Conservation (phyloP, 2,888 invertebrate genomes). For the Melinaea menophilus region DNA sequence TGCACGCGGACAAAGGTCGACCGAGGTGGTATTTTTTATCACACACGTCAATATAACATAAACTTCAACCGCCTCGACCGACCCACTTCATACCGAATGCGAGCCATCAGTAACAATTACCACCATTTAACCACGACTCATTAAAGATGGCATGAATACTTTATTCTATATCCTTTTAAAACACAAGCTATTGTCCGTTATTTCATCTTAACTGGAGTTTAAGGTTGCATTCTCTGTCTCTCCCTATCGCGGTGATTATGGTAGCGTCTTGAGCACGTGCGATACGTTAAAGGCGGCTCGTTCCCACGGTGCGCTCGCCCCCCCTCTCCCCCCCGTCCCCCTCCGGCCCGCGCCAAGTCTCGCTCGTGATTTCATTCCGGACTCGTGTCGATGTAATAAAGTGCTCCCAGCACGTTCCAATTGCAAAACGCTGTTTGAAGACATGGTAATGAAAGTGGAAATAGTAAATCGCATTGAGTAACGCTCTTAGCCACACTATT, state of each 20-base stretch:
- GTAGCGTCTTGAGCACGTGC: constrained; percentile 74
- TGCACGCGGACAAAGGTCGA: constrained; percentile 69
- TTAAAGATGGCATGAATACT: constrained; percentile 48
- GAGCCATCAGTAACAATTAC: constrained; percentile 45
- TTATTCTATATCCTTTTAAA: constrained; percentile 67
- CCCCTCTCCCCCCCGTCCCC: constrained; percentile 39
- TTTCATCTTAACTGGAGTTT: constrained; percentile 40
- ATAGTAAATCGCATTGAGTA: constrained; percentile 41
- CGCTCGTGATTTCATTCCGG: constrained; percentile 61
- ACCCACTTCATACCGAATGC: constrained; percentile 16
- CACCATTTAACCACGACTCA: constrained; percentile 41
- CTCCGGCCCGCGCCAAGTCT: constrained; percentile 24
- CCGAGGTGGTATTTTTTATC: constrained; percentile 65
- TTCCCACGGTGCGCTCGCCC: constrained; percentile 73
- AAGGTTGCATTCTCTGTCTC: constrained; percentile 40
- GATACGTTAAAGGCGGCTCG: constrained; percentile 76
- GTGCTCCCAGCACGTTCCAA: constrained; percentile 71
- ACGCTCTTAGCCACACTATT: constrained; percentile 23
- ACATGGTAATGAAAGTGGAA: constrained; percentile 62
- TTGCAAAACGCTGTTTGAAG: constrained; percentile 67
- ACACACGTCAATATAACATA: constrained; percentile 39
- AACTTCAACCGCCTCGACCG: too few relatives aligned
- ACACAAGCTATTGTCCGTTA: constrained; percentile 72
- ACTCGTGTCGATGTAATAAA: constrained; percentile 71
- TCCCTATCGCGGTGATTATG: constrained; percentile 51